Base-by-base conservation (phyloP, 2,113 vertebrate species). In the Microcebus jonahi region DNA sequence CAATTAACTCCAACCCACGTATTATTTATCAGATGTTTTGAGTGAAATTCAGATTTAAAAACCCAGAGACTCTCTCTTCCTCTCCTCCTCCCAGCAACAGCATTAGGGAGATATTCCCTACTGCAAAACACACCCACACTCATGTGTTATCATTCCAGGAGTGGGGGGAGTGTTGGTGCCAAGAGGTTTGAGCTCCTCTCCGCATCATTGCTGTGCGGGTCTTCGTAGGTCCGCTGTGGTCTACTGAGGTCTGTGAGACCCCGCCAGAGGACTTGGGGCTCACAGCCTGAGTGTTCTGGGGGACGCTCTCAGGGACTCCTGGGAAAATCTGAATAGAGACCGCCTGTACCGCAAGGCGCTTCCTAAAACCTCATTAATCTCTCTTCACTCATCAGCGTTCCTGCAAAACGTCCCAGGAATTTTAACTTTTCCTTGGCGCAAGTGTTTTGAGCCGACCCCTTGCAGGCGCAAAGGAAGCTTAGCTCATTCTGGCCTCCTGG, bases 1-100 rank as follows among this genome's bases (percentile, higher is more conserved):
- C 53, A 55, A 91, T 50, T 57, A 80, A 67, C 48, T 95, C 36
- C 75, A 71, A 65, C 6, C 55, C 83, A 94, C 21, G 5, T 91
- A 68, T 31, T 71, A 91, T 57, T 88, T 96, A 75, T 94, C 87
- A 96, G 61, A 94, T 59, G 17, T 87, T 76, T 53, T 70, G 21
- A 63, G 84, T 73, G 86, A 89, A 91, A 77, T 93, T 94, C 79
- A 91, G 79, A 65, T 48, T 71, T 53, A 65, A 91, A 80, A 31
- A 29, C 14, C n/a, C 9, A 48, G 89, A 55, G 27, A 63, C 39
- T 67, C 13, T 25, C 31, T 70, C 14, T 77, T 59, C 9, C 8
- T 8, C 25, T 77, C 59, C 39, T 20, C 53, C 23, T 80, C 45
- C 36, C 20, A n/a, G 48, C 9, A 87, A 45, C 34, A 75, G 89